Percentiles rank a stretch among this genome's conserved stretches.
These are phyloP conservation scores for Ametastegia equiseti DNA, from an alignment of 2,888 invertebrate species.

Conservation along the genomic window DNA sequence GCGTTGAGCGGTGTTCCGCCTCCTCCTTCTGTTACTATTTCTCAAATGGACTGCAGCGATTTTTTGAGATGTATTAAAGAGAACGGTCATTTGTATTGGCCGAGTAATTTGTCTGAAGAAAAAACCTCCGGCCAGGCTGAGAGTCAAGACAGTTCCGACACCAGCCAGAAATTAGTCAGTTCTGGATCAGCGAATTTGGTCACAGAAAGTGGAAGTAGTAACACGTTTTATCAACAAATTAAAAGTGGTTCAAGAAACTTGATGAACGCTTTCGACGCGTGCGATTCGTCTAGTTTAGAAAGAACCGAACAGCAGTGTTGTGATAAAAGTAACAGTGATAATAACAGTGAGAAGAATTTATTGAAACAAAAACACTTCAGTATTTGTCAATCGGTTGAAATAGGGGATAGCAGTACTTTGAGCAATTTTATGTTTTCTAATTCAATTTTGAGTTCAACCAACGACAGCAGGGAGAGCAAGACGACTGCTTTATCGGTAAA, in stretches of 20 bases:
- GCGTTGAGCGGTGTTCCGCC: conserved; percentile 85
- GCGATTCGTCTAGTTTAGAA: conserved; percentile 61
- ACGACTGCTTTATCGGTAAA: conserved; percentile 48
- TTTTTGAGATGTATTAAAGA: conserved; percentile 81
- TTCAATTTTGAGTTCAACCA: conserved; percentile 19
- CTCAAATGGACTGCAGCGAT: conserved; percentile 82
- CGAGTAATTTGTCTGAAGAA: conserved; percentile 58
- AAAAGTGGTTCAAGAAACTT: conserved; percentile 65
- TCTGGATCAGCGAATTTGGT: conserved; percentile 39
- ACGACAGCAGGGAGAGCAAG: conserved; percentile 41
- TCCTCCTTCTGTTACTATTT: conserved; percentile 85
- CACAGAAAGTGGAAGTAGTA: conserved; percentile 40
- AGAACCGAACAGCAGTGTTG: conserved; percentile 46
- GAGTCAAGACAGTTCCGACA: neutral
- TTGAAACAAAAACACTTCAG: conserved; percentile 2
- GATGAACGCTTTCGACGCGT: conserved; percentile 67
- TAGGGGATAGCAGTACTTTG: conserved; percentile 38
- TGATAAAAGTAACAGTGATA: conserved; percentile 43
- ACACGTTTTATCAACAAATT: conserved; percentile 56
- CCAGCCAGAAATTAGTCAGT: neutral
- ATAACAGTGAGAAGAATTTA: conserved; percentile 40
- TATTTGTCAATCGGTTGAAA: neutral
- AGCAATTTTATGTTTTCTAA: conserved; percentile 28
- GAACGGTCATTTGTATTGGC: conserved; percentile 78
- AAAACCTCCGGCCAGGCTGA: neutral